Percentiles rank a stretch among this genome's conserved stretches.
Conservation (phyloP, 2,797 vertebrate genomes). For the Echeneis naucrates region DNA sequence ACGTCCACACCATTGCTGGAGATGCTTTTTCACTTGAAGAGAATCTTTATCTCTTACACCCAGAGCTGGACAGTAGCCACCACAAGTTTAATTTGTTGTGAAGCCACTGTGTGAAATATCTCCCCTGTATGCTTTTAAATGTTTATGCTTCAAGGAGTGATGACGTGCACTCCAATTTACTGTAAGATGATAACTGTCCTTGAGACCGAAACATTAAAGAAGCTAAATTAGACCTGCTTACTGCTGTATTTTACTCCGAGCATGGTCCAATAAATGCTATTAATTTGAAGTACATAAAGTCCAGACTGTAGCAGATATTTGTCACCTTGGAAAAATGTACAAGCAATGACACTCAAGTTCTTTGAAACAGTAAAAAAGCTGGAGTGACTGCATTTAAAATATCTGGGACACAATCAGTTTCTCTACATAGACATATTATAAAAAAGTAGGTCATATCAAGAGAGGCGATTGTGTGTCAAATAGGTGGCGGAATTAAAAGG, state of each 20-base stretch:
- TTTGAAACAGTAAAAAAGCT: background rate
- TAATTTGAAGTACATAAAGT: background rate
- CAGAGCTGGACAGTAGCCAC: background rate
- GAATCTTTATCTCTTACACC: conserved; percentile 36
- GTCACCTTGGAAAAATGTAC: background rate
- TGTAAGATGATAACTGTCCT: conserved; percentile 11
- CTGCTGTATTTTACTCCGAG: background rate
- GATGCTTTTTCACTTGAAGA: conserved; percentile 14
- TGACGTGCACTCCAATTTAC: background rate
- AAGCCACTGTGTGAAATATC: conserved; percentile 15
- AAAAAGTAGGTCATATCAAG: too few species aligned
- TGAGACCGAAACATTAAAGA: conserved; percentile 7
- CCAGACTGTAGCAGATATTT: background rate
- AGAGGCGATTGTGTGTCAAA: background rate
- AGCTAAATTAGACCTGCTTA: background rate
- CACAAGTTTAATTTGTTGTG: conserved; percentile 14
- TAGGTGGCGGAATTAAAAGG: background rate
- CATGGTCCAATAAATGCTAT: conserved; percentile 10
- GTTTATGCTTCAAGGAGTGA: conserved; percentile 1
- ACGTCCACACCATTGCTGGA: conserved; percentile 19
- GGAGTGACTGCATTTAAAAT: background rate
- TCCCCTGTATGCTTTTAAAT: conserved; percentile 23
- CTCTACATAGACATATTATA: background rate
- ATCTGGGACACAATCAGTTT: background rate
- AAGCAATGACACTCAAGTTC: background rate